These are phyloP conservation scores for Euwallacea similis DNA, from an alignment of 1,140 invertebrate species.

Conservation along the genomic window DNA sequence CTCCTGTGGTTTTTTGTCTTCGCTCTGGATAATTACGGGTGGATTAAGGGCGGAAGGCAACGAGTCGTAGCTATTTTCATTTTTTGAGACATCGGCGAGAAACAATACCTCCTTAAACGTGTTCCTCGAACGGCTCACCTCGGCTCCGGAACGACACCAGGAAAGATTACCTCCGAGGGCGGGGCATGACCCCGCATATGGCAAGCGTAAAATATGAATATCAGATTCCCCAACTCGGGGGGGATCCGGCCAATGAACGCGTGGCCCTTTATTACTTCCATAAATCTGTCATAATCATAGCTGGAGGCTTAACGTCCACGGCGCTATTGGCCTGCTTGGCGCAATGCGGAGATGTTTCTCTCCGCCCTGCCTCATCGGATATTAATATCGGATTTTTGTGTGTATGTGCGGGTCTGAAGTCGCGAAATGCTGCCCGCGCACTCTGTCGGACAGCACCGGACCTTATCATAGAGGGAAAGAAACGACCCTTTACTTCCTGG, in stretches of 20 bases:
- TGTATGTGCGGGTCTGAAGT: slow-evolving; percentile 37
- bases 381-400: slow-evolving; percentile 63
- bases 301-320: slow-evolving; percentile 32
- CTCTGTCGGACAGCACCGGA: slow-evolving; percentile 37
- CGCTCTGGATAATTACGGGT: no score
- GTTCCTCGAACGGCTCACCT: no score
- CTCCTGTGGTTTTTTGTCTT: no score
- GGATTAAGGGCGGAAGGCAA: no score
- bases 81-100: no score
- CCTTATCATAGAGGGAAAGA: slow-evolving; percentile 36
- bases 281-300: slow-evolving; percentile 56
- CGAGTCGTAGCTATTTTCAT: no score
- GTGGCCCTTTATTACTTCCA: slow-evolving; percentile 64
- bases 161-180: not conserved
- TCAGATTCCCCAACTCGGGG: slow-evolving; percentile 18
- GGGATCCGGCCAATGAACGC: slow-evolving; percentile 53
- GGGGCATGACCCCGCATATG: slow-evolving; percentile 51
- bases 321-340: slow-evolving; percentile 46
- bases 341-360: slow-evolving; percentile 48
- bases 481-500: slow-evolving; percentile 40
- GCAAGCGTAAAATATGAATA: slow-evolving; percentile 21
- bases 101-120: no score
- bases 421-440: slow-evolving; percentile 35
- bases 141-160: no score
- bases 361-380: slow-evolving; percentile 47